phyloP scores from a whole-genome alignment of 2,888 invertebrate genomes.

The Pseudoips prasinana region DNA sequence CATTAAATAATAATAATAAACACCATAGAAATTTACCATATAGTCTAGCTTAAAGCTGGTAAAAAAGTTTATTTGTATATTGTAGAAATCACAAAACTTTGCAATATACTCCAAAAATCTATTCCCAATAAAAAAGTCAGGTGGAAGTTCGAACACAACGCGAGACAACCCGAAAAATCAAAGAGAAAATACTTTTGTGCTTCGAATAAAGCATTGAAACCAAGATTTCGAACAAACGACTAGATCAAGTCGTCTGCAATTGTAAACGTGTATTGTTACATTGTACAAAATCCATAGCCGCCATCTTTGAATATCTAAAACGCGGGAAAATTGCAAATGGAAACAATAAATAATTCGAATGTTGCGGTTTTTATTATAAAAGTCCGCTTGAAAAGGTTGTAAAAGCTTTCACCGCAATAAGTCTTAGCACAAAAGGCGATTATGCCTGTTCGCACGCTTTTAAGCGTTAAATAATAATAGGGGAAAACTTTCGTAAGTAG shows the following conservation, averaged over 20 bases:
- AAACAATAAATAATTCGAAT: conserved; percentile 68
- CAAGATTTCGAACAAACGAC: conserved; percentile 25
- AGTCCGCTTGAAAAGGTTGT: conserved; percentile 57
- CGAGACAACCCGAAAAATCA: conserved; percentile 17
- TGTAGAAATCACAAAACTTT: too few relatives aligned
- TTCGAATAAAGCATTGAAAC: conserved; percentile 17
- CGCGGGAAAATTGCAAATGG: conserved; percentile 55
- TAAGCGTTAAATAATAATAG: conserved; percentile 52
- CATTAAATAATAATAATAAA: too few relatives aligned
- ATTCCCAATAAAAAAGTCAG: conserved; percentile 17
- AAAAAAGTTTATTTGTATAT: too few relatives aligned
- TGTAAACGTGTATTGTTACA: conserved; percentile 31
- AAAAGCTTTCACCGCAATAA: conserved; percentile 69
- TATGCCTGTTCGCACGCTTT: conserved; percentile 56
- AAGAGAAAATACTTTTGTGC: conserved; percentile 22
- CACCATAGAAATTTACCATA: too few relatives aligned
- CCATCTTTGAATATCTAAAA: conserved; percentile 45
- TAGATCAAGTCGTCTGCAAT: conserved; percentile 35
- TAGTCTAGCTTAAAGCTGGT: too few relatives aligned
- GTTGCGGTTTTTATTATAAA: conserved; percentile 59
- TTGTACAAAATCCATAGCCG: conserved; percentile 19
- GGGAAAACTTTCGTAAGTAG: conserved; percentile 29
- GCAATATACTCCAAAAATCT: conserved; percentile 12
- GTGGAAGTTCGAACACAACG: conserved; percentile 6
- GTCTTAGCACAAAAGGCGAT: conserved; percentile 68